These are phyloP conservation scores for Varanus komodoensis DNA, from an alignment of 2,113 vertebrate species.

Conservation along the genomic window DNA sequence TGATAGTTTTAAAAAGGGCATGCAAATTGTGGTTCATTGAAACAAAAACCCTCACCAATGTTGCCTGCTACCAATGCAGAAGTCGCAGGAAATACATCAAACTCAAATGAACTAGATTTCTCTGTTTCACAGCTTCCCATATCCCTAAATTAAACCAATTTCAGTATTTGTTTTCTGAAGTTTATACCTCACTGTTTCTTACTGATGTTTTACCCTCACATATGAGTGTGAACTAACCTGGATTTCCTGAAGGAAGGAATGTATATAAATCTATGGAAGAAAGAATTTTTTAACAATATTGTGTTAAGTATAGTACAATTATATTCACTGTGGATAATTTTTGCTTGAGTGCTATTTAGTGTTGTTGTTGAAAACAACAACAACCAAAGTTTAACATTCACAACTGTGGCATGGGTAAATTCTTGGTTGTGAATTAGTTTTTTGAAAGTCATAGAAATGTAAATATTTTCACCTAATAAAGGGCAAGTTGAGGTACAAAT, in stretches of 20 bases:
- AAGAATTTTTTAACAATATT: not conserved
- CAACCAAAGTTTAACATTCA: not conserved
- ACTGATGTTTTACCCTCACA: not conserved
- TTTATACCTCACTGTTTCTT: not conserved
- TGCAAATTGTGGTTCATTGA: too few relatives aligned
- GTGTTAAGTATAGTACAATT: not conserved
- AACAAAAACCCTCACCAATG: too few relatives aligned
- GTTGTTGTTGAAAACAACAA: too few relatives aligned
- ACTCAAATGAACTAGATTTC: too few relatives aligned
- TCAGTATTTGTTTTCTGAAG: not conserved
- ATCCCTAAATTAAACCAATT: not conserved
- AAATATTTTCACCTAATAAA: constrained; percentile 16
- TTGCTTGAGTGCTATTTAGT: not conserved
- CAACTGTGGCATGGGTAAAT: not conserved
- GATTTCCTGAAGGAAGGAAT: not conserved
- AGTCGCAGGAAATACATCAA: too few relatives aligned
- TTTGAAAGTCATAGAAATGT: accelerated
- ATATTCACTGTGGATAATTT: not conserved
- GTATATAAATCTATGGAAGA: not conserved
- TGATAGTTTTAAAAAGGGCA: too few relatives aligned
- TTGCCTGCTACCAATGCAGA: too few relatives aligned
- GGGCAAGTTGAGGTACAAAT: constrained; percentile 9
- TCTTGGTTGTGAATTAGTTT: not conserved
- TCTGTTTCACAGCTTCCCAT: too few relatives aligned
- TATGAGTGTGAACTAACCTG: not conserved